Percentiles rank a stretch among this genome's conserved stretches.
phyloP scores from a whole-genome alignment of 2,113 vertebrate genomes.

The Eubucco bourcierii region DNA sequence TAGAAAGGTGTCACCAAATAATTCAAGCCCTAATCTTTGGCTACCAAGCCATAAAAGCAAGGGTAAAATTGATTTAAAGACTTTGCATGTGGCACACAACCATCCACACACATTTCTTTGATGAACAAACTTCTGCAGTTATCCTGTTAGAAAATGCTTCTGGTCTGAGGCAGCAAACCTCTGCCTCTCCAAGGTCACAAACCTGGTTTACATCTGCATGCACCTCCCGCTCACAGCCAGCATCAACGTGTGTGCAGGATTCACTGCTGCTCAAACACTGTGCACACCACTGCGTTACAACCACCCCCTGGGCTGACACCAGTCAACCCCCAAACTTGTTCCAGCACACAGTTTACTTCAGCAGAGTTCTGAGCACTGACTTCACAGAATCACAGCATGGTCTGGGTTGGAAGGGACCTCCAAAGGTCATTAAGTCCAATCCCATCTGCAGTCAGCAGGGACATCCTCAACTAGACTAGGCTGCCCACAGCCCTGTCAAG shows the following conservation, averaged over 20 bases:
- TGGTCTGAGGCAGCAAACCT: neutral
- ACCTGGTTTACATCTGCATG: neutral
- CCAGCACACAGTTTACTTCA: neutral
- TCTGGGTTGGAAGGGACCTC: too few relatives aligned
- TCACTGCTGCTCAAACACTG: neutral
- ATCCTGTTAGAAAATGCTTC: neutral
- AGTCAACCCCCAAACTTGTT: neutral
- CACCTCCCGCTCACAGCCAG: neutral
- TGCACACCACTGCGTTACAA: neutral
- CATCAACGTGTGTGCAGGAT: neutral
- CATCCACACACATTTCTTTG: neutral
- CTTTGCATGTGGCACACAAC: neutral
- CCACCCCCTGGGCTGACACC: rapidly evolving
- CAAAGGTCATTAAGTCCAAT: too few relatives aligned
- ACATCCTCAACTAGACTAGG: too few relatives aligned
- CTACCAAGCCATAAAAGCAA: neutral
- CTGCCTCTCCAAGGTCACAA: neutral
- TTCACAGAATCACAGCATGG: too few relatives aligned
- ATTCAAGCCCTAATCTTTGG: neutral
- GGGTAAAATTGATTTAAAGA: neutral
- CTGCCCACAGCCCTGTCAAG: too few relatives aligned
- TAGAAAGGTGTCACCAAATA: neutral
- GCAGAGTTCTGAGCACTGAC: neutral
- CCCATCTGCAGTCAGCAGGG: too few relatives aligned
- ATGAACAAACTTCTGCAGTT: neutral